Base-by-base conservation (phyloP, 2,888 invertebrate genomes). In the Drosophila mimica region DNA sequence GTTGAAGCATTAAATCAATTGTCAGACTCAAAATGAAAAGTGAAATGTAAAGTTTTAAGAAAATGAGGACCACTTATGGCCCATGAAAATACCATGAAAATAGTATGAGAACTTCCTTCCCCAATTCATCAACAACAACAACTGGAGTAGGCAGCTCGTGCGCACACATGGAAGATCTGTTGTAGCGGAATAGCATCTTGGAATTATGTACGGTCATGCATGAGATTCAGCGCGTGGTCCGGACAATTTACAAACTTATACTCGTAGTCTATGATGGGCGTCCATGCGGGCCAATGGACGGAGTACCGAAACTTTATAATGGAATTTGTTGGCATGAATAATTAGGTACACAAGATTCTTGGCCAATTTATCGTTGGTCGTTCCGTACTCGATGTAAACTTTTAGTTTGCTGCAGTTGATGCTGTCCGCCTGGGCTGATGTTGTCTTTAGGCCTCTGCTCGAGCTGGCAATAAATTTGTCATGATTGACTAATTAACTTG, bases 321-420 rank as follows among this genome's bases (percentile, higher is more conserved):
- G 78, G 68, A 82, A 89, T 88, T 89, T 81, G 75, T 70, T 76
- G 67, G 82, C 85, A 80, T 84, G 74, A 81, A 78, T 89, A 88
- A 89, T 88, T 89, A 87, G 82, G 72, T 74, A 63, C 61, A 76
- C 54, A 54, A 4, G 28, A 25, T 28, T 49, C 28, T 56, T 52
- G 30, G 56, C 61, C 75, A 58, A 52, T 31, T 52, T 46, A 25
- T 46, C 7, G 61, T 53, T 62, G 63, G 30, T 49, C 17, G 57
- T n/a, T n/a, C 53, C 48, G 40, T 61, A 34, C 4, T 38, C 9
- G 11, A 13, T 34, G 15, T 36, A 7, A 17, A 17, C 15, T 71
- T 67, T 71, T 56, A 31, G 66, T 61, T 66, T 58, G n/a, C 6
- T 30, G 38, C n/a, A 28, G 13, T 56, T 38, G 28, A 4, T 25